These are phyloP conservation scores for Agriopis marginaria DNA, from an alignment of 2,888 invertebrate genomes.

Conservation along the genomic window DNA sequence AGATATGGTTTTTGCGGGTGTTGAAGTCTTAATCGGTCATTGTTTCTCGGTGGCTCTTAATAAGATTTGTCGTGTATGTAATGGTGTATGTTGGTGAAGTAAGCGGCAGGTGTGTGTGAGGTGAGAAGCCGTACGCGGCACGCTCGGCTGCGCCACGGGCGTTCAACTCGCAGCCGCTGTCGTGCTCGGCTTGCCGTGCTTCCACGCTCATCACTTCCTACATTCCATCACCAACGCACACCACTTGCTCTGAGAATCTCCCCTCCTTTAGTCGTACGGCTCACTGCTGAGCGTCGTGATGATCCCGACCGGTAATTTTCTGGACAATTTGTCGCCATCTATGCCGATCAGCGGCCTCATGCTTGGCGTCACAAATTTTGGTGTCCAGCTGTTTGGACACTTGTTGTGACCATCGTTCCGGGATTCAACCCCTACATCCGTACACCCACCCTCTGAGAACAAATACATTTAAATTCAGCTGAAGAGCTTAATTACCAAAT, in stretches of 20 bases:
- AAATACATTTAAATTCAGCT: neutral
- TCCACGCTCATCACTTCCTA: constrained; percentile 77
- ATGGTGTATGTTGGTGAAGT: constrained; percentile 26
- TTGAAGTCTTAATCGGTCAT: constrained; percentile 25
- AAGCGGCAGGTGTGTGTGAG: constrained; percentile 49
- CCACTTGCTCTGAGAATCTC: too few species aligned
- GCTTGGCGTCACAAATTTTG: too few species aligned
- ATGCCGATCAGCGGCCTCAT: too few species aligned
- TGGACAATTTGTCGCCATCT: too few species aligned
- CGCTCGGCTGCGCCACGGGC: constrained; percentile 76
- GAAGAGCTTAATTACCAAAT: neutral
- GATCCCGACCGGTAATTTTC: too few species aligned
- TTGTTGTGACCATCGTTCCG: too few species aligned
- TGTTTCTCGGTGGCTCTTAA: constrained; percentile 29
- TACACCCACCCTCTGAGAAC: neutral
- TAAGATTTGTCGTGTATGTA: constrained; percentile 30
- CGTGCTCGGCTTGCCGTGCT: constrained; percentile 65
- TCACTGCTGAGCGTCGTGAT: too few species aligned
- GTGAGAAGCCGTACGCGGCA: constrained; percentile 70
- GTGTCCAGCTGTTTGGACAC: too few species aligned
- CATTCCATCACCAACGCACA: constrained; percentile 53
- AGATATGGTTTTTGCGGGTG: constrained; percentile 35
- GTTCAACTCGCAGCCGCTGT: constrained; percentile 71
- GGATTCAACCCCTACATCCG: too few species aligned
- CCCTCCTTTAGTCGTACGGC: too few species aligned